phyloP scores from a whole-genome alignment of 2,113 vertebrate genomes.

The Manacus vitellinus region DNA sequence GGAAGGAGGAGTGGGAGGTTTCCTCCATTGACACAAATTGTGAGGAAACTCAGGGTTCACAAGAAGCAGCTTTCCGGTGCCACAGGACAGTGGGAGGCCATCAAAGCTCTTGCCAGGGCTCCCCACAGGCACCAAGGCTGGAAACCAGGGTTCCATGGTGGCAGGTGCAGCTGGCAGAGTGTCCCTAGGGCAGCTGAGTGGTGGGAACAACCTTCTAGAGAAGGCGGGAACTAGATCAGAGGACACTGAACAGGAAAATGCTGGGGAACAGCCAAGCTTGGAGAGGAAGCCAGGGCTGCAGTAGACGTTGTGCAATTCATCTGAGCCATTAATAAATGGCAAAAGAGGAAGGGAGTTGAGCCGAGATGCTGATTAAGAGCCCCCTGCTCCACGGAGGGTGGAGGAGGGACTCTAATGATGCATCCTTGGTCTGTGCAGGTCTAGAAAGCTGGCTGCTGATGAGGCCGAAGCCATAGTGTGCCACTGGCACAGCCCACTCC shows the following conservation, averaged over 20 bases:
- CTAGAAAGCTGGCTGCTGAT: neutral
- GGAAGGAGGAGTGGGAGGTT: neutral
- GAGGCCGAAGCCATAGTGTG: neutral
- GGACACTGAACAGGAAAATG: neutral
- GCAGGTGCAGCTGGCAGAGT: neutral
- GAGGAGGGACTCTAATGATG: neutral
- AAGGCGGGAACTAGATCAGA: neutral
- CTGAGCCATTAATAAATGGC: neutral
- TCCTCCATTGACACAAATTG: neutral
- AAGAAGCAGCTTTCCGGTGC: neutral
- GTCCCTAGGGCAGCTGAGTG: neutral
- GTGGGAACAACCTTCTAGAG: neutral
- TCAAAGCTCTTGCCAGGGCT: neutral
- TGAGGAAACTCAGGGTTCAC: neutral
- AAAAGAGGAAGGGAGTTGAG: constrained; percentile 18
- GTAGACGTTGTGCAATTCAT: neutral
- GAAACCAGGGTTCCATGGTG: rapidly evolving
- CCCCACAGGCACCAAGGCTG: rapidly evolving
- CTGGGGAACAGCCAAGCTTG: neutral
- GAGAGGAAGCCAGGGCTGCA: neutral
- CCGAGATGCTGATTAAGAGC: neutral
- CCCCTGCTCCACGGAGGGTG: neutral
- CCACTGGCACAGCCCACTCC: neutral
- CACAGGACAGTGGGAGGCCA: rapidly evolving
- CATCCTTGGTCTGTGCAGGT: neutral